Percentiles rank a stretch among this genome's conserved stretches.
Conservation (phyloP, 2,113 vertebrate genomes). For the Amphiprion percula region DNA sequence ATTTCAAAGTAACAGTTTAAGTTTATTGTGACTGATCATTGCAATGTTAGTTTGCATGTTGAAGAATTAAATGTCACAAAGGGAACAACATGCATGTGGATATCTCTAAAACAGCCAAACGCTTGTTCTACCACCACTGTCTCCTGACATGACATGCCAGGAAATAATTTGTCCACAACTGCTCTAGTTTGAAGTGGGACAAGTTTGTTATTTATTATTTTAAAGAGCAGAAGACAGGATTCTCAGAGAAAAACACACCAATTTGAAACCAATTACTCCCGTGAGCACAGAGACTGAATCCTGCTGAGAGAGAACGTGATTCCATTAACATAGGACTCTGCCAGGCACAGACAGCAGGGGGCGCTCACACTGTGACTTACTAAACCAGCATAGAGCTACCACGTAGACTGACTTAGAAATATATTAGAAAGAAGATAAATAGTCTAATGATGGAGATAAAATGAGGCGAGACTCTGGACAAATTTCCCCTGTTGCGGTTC, state of each 20-base stretch:
- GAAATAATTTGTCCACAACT: slow-evolving; percentile 14
- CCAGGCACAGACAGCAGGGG: slow-evolving; percentile 45
- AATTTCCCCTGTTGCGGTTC: slow-evolving; percentile 10
- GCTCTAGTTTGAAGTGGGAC: slow-evolving; percentile 12
- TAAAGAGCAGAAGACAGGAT: slow-evolving; percentile 17
- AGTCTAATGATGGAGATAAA: neutral
- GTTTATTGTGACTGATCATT: no score
- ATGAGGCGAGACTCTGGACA: neutral
- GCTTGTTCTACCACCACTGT: neutral
- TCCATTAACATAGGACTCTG: slow-evolving; percentile 26
- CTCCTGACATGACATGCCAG: slow-evolving; percentile 13
- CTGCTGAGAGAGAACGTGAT: slow-evolving; percentile 49
- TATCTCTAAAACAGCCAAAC: neutral
- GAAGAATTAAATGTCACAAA: neutral
- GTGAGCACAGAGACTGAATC: slow-evolving; percentile 32
- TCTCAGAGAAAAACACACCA: slow-evolving; percentile 38
- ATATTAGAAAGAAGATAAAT: neutral
- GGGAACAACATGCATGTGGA: neutral
- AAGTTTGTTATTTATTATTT: neutral
- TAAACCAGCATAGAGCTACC: neutral
- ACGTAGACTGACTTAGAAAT: neutral
- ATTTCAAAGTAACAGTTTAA: neutral
- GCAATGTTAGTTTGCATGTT: neutral
- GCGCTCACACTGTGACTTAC: slow-evolving; percentile 4
- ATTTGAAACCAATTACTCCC: slow-evolving; percentile 56